Base-by-base conservation (phyloP, 2,888 invertebrate species). In the Scaptomyza parva region DNA sequence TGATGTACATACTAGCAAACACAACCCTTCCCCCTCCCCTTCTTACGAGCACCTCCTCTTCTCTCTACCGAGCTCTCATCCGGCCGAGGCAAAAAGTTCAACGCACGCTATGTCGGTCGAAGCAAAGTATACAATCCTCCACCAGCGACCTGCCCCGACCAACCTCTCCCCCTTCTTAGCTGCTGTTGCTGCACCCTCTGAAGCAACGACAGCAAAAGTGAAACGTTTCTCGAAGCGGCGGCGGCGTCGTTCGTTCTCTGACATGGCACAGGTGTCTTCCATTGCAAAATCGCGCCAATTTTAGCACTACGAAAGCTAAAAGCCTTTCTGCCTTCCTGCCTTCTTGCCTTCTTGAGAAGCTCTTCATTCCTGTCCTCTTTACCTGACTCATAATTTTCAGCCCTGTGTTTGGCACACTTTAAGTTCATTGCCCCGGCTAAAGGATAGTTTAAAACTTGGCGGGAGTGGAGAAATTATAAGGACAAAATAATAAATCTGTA, bases 21-120 rank as follows among this genome's bases (percentile, higher is more conserved):
- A 47, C 53, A 50, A 44, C 9, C 26, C 52, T 39, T 2, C 41
- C 33, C 24, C 14, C 39, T 40, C 60, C 44, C 30, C 54, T 44
- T 35, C 24, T 28, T 6, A 9, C 28, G 6, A 28, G 26, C 5
- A 6, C 43, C 18, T 11, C 3, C 6, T n/a, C n/a, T n/a, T n/a
- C n/a, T n/a, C n/a, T n/a, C n/a, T n/a, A n/a, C 60, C 52, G 55
- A 63, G 63, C 65, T 54, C 68, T 72, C 72, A 69, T 73, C 76
- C 67, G 58, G 78, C 74, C 68, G 76, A 61, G 43, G 75, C 77
- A 43, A 53, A 37, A 50, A 70, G 91, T 88, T 89, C 90, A 88
- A 75, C 77, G 90, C 69, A 82, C 91, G 81, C 48, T 57, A 90
- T 83, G 64, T 91, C 68, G 91, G 91, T 91, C 91, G 91, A 91